Percentiles rank a stretch among this genome's conserved stretches.
Evolutionary conservation across 2,888 invertebrate species (phyloP).

Genomic region (Lasioglossum oenotherae): DNA sequence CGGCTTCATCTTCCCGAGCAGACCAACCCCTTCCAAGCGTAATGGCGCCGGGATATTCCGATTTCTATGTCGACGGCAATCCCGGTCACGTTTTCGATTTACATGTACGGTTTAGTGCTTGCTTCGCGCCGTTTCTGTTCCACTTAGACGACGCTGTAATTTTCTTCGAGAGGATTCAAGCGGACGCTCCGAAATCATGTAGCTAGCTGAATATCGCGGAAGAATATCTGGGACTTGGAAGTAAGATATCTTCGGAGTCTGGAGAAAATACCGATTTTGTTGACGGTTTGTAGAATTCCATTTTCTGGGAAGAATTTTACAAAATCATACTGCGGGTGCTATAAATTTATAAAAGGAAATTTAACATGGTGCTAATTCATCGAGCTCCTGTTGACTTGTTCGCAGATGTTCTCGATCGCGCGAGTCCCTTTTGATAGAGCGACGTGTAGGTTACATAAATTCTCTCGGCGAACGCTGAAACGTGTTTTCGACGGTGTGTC

Average conservation of each 20-base stretch:
- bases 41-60: not conserved
- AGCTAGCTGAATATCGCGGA: not conserved
- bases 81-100: constrained; percentile 8
- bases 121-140: not conserved
- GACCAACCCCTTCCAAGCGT: not conserved
- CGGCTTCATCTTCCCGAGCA: not conserved
- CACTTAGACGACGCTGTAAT: constrained; percentile 17
- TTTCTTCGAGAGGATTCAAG: constrained; percentile 18
- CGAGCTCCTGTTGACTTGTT: too few species aligned
- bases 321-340: not conserved
- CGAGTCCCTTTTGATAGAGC: not conserved
- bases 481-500: constrained; percentile 14
- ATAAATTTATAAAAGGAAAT: too few species aligned
- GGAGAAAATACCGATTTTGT: not conserved
- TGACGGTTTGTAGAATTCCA: not conserved
- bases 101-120: constrained; percentile 1
- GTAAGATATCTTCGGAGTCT: too few species aligned
- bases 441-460: constrained; percentile 26
- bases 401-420: constrained; percentile 12
- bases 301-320: not conserved
- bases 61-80: constrained; percentile 1
- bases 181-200: not conserved
- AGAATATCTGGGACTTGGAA: not conserved
- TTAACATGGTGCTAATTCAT: too few species aligned
- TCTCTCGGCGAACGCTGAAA: constrained; percentile 25